Conservation (phyloP, 2,797 vertebrate species). For the Macrochelys suwanniensis region DNA sequence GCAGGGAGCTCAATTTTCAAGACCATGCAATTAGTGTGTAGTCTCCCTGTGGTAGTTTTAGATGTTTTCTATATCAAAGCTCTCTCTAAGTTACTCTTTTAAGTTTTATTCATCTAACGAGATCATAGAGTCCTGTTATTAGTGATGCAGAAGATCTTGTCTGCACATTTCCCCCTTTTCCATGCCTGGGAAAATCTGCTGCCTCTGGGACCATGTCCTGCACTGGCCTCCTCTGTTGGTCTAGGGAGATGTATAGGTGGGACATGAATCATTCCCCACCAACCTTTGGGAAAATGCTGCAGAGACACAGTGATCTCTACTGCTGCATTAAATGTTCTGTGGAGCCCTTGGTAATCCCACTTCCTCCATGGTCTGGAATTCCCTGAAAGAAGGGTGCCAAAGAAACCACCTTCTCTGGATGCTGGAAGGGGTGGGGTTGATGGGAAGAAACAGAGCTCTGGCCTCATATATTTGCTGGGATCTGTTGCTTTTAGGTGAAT, state of each 20-base stretch:
- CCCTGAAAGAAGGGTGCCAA: background rate
- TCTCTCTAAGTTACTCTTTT: slow-evolving; percentile 15
- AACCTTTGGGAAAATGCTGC: rapidly evolving
- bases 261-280: rapidly evolving
- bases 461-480: background rate
- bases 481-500: background rate
- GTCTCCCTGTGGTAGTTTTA: background rate
- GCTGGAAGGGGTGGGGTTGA: background rate
- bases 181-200: rapidly evolving
- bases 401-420: background rate
- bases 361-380: background rate
- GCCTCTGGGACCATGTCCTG: rapidly evolving
- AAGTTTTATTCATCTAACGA: background rate
- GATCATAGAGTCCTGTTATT: background rate
- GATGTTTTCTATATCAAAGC: slow-evolving; percentile 41
- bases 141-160: background rate
- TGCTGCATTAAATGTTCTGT: background rate
- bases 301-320: background rate
- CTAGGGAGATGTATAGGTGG: background rate
- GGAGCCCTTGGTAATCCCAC: background rate
- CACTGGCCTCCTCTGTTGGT: rapidly evolving
- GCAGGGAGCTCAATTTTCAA: background rate
- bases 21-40: background rate
- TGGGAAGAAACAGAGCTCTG: background rate
- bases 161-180: background rate